Evolutionary conservation across 1,140 invertebrate genomes (phyloP), one percentile per base, ranked within the genome.

Genomic region (Danaus plexippus): DNA sequence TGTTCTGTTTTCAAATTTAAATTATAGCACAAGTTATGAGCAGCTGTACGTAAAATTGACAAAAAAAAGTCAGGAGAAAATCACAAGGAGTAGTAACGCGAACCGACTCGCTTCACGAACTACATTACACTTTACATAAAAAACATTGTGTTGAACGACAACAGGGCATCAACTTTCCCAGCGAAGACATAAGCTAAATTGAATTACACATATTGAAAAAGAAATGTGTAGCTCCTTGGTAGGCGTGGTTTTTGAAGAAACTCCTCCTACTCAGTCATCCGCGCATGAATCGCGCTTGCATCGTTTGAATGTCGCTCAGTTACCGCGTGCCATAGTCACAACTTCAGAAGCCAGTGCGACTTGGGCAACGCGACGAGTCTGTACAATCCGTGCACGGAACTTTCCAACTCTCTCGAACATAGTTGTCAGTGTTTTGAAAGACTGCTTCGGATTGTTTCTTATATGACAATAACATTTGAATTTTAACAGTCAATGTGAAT

Each of bases 181-280:
- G 84, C 84, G 79, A 87, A 87, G 84, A 87, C 84, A 87, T 87
- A 87, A 87, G 80, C 79, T 77, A 87, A 87, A 87, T 87, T 87
- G 84, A 87, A 87, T 87, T 87, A 87, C 84, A 87, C 80, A 85
- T 87, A 87, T 87, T 85, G 84, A 87, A 85, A 85, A 87, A 87
- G 84, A 85, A 87, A 86, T 83, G 81, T 87, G 81, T 82, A 85
- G 81, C 81, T 83, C 67, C 84, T 87, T 84, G 72, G 81, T 85
- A 80, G 84, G 84, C 84, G 84, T 82, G 81, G 81, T 80, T 84
- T 79, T 49, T 58, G 56, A 11, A 51, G 72, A 79, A 73, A 74
- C 81, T 80, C 80, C 83, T 81, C 81, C 83, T 84, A 75, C 78
- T 43, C 58, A 68, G 67, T 65, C 70, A 73, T 59, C 55, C 71